These are phyloP conservation scores for Cossypha caffra DNA, from an alignment of 2,797 vertebrate species.

Conservation along the genomic window DNA sequence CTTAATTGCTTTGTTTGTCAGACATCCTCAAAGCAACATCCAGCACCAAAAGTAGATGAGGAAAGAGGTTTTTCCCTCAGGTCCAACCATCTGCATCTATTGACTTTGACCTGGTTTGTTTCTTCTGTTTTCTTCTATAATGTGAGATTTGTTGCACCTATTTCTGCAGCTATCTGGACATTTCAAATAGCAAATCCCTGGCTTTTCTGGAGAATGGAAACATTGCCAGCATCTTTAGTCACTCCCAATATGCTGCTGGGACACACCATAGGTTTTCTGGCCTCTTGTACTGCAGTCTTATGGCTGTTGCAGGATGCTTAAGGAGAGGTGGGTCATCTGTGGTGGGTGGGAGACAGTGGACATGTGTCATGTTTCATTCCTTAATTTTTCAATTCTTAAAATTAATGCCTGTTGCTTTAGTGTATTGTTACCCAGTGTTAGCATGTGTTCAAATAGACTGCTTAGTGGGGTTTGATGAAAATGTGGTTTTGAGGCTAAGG, in stretches of 20 bases:
- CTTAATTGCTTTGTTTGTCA: background rate
- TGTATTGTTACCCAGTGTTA: background rate
- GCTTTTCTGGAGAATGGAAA: background rate
- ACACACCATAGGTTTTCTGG: background rate
- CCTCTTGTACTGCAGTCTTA: background rate
- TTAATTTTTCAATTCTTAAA: background rate
- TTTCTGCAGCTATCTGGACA: background rate
- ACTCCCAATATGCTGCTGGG: background rate
- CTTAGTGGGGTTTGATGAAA: background rate
- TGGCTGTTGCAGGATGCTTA: background rate
- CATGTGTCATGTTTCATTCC: background rate
- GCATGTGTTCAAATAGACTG: background rate
- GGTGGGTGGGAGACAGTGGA: background rate
- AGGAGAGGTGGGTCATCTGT: background rate
- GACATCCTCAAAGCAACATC: background rate
- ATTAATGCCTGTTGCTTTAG: background rate
- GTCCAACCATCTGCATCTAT: background rate
- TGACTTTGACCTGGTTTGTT: background rate
- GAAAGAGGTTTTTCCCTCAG: background rate
- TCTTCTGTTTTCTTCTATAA: background rate
- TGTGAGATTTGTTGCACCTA: background rate
- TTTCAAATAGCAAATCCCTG: background rate
- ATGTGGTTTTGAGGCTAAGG: background rate
- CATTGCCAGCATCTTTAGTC: background rate
- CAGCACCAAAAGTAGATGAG: background rate